Evolutionary conservation across 2,888 invertebrate genomes (phyloP), one percentile per base, ranked within the genome.

Genomic region (Sussaba pulchella): DNA sequence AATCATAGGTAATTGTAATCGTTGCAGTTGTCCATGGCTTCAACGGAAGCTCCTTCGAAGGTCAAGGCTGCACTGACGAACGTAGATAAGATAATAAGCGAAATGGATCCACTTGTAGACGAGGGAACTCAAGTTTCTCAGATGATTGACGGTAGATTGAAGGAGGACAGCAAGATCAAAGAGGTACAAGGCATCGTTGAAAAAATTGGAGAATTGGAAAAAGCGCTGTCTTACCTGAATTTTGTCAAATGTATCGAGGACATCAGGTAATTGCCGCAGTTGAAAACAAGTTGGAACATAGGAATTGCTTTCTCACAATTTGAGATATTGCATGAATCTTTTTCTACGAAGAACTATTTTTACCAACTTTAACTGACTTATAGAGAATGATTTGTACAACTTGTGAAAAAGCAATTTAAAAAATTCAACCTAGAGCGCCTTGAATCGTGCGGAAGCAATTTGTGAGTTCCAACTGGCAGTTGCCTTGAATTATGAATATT

Each of bases 161-260:
- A 85, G 0, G 84, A 90, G 57, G 89, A 90, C 74, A 86, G 87
- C 54, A 93, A 94, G 87, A 94, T 94, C 84, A 91, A 92, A 61
- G 88, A 92, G 1, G 89, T 96, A 1, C 93, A 94, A 83, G 93
- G 94, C 80, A 94, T 94, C 72, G 92, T 96, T 14, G 91, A 93
- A 47, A 93, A 94, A 86, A 93, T 95, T 57, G 92, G 93, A 59
- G 92, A 93, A 39, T 89, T 95, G 47, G 94, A 95, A 86, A 93
- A 93, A 83, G 92, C 94, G 9, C 90, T 94, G 39, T 94, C 94
- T 50, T 97, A 97, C 91, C 92, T 97, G 73, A 94, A 94, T 87
- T 94, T 96, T 52, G 93, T 96, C 84, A 94, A 95, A 87, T 94
- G 94, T 87, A 94, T 97, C 85, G 95, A 97, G 88, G 94, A 95